phyloP scores from a whole-genome alignment of 2,888 invertebrate species.

The Amblyteles armatorius region DNA sequence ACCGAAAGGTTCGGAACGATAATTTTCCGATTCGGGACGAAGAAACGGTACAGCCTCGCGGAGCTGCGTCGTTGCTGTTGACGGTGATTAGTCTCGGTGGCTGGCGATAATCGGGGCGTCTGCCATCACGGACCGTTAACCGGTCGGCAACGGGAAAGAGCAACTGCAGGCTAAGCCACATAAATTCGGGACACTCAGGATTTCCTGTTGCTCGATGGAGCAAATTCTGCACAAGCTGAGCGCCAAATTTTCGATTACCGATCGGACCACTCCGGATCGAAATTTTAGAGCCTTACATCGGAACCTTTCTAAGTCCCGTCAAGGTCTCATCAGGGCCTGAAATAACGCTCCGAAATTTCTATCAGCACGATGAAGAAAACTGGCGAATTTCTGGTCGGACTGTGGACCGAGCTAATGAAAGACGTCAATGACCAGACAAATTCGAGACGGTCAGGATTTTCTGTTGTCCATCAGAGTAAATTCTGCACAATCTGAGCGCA shows the following conservation, averaged over 20 bases:
- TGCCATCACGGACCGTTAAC: slow-evolving; percentile 51
- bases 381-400: not conserved
- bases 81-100: not conserved
- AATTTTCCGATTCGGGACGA: slow-evolving; percentile 28
- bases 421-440: slow-evolving; percentile 17
- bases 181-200: slow-evolving; percentile 32
- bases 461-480: not conserved
- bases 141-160: slow-evolving; percentile 42
- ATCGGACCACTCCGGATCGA: not conserved
- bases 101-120: slow-evolving; percentile 50
- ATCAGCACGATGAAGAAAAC: too few species aligned
- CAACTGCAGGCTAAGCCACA: slow-evolving; percentile 42
- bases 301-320: not conserved
- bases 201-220: not conserved
- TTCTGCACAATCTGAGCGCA: not conserved
- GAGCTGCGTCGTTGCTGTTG: slow-evolving; percentile 4
- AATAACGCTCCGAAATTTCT: too few species aligned
- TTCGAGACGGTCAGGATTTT: slow-evolving; percentile 5
- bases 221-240: not conserved
- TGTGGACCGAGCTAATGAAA: too few species aligned
- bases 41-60: slow-evolving; percentile 25
- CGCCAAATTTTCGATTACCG: not conserved
- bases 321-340: not conserved
- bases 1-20: slow-evolving; percentile 21
- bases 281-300: not conserved